A percentile compares a stretch with the other conserved stretches of the same genome.
Evolutionary conservation across 1,140 invertebrate genomes (phyloP).

Genomic region (Anoplophora glabripennis): DNA sequence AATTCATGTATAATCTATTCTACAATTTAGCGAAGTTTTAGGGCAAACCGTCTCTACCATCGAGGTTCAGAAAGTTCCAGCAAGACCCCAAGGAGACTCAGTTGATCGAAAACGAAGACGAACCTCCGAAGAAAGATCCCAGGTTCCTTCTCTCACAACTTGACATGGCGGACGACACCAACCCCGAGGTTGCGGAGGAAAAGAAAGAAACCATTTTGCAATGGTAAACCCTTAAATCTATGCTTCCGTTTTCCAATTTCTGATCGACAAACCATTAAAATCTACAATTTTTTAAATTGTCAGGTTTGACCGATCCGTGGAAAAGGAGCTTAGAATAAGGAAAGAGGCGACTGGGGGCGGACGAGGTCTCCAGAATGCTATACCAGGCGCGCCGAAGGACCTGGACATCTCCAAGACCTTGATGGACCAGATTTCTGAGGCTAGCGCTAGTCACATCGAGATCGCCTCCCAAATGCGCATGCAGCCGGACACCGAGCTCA

Average conservation of each 20-base stretch:
- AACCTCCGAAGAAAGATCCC: slow-evolving; percentile 14
- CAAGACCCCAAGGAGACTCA: no score
- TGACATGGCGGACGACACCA: slow-evolving; percentile 15
- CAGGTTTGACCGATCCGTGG: slow-evolving; percentile 44
- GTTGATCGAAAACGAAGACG: slow-evolving; percentile 4
- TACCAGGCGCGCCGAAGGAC: slow-evolving; percentile 9
- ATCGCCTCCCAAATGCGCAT: slow-evolving; percentile 32
- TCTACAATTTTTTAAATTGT: background rate
- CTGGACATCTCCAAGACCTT: slow-evolving; percentile 24
- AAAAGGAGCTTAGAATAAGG: slow-evolving; percentile 41
- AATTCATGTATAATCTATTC: slow-evolving; percentile 3
- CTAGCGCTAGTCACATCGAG: slow-evolving; percentile 42
- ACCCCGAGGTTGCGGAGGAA: slow-evolving; percentile 8
- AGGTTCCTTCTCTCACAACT: slow-evolving; percentile 11
- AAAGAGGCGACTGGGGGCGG: slow-evolving; percentile 15
- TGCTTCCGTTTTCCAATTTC: no score
- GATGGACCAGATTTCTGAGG: slow-evolving; percentile 31
- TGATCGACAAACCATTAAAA: no score
- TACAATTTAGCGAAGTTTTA: slow-evolving; percentile 15
- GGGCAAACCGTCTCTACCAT: slow-evolving; percentile 6
- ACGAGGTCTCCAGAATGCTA: slow-evolving; percentile 5
- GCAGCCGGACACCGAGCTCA: slow-evolving; percentile 43
- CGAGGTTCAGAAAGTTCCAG: background rate
- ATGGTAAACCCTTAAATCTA: slow-evolving; percentile 23
- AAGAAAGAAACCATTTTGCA: slow-evolving; percentile 32